Conservation (phyloP, 1,140 invertebrate species). For the Scaptomyza graminum region DNA sequence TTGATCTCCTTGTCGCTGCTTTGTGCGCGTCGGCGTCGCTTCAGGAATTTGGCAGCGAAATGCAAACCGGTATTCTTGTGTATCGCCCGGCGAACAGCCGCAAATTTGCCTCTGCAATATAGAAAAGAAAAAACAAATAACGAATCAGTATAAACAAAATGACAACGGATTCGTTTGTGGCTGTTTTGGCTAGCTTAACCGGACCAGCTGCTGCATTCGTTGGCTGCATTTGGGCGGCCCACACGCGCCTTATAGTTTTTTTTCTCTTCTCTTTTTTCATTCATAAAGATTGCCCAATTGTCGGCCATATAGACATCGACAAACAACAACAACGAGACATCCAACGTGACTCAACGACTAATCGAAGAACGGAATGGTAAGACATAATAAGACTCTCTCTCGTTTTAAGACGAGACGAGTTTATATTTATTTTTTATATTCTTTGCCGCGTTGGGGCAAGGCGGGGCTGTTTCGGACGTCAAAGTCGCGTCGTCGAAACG, state of each 20-base stretch:
- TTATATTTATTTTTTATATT: too few species aligned
- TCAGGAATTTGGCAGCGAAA: conserved; percentile 98
- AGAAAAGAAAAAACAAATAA: conserved; percentile 1
- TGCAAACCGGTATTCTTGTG: conserved; percentile 92
- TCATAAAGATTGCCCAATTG: conserved; percentile 56
- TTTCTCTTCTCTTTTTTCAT: conserved; percentile 24
- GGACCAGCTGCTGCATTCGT: conserved; percentile 16
- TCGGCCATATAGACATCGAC: conserved; percentile 5
- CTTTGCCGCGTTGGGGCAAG: background rate
- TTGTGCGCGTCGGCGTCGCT: conserved; percentile 92
- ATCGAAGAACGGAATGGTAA: conserved; percentile 20
- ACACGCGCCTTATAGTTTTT: conserved; percentile 15
- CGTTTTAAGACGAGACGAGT: background rate
- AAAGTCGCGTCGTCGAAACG: conserved; percentile 52
- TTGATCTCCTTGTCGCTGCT: conserved; percentile 93
- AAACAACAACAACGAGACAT: conserved; percentile 11
- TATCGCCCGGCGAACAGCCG: conserved; percentile 94
- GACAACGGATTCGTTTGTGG: conserved; percentile 28
- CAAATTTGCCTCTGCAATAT: conserved; percentile 95
- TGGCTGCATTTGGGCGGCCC: conserved; percentile 23
- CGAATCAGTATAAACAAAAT: background rate
- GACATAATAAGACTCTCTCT: background rate
- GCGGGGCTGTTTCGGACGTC: conserved; percentile 7
- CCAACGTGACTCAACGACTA: conserved; percentile 38
- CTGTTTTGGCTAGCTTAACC: conserved; percentile 23